Evolutionary conservation across 2,888 invertebrate species (phyloP).

Genomic region (Gastrophysa polygoni): DNA sequence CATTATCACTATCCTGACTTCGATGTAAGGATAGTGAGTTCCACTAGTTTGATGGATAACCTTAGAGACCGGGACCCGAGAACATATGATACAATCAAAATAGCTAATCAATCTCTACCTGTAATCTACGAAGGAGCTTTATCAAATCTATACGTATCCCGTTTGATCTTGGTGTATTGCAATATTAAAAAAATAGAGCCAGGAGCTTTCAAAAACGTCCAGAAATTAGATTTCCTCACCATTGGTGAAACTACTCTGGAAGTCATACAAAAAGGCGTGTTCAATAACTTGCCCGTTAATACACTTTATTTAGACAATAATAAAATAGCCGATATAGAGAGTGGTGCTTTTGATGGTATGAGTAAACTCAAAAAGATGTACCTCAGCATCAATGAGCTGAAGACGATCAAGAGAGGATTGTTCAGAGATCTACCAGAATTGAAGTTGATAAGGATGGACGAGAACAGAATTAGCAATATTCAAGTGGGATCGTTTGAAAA

Average conservation of each 20-base stretch:
- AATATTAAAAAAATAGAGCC: slow-evolving; percentile 4
- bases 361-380: slow-evolving; percentile 12
- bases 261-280: background rate
- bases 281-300: slow-evolving; percentile 4
- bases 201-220: slow-evolving; percentile 9
- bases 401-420: slow-evolving; percentile 6
- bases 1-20: background rate
- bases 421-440: slow-evolving; percentile 21
- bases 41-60: slow-evolving; percentile 14
- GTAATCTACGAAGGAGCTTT: slow-evolving; percentile 16
- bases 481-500: slow-evolving; percentile 21
- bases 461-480: slow-evolving; percentile 19
- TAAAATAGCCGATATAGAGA: slow-evolving; percentile 15
- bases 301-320: slow-evolving; percentile 15
- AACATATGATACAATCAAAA: slow-evolving; percentile 20
- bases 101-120: slow-evolving; percentile 16
- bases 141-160: background rate
- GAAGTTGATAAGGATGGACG: slow-evolving; percentile 15
- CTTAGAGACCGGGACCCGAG: slow-evolving; percentile 11
- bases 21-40: background rate
- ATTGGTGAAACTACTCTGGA: slow-evolving; percentile 6
- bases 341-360: slow-evolving; percentile 22
- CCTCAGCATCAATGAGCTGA: slow-evolving; percentile 18
- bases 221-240: slow-evolving; percentile 13
- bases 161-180: slow-evolving; percentile 7